Base-by-base conservation (phyloP, 30 jellyfish, hydroid and myxozoan species). In the Cassiopea andromeda region DNA sequence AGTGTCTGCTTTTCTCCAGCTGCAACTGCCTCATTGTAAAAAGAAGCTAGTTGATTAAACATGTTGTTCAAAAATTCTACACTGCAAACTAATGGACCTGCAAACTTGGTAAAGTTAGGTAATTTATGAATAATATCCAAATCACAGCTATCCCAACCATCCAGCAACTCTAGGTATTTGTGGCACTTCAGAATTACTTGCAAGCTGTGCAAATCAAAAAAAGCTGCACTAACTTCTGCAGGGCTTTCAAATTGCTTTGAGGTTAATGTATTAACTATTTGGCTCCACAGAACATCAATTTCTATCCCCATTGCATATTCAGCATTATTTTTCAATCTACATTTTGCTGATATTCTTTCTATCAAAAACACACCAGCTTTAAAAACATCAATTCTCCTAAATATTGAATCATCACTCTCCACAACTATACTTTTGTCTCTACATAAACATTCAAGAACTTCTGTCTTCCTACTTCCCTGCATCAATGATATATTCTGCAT, bases 121-220 rank as follows among this genome's bases (percentile, higher is more conserved):
- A 59, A 10, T 1, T 68, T n/a, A 2, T 68, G 66, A 60, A 82
- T 4, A 50, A 12, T 14, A 15, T 12, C 8, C 7, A 82, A 13
- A 14, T 73, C 83, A 8, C 58, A 38, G 10, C 14, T 15, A 78
- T 82, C 83, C 91, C 83, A 82, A 48, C 83, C 83, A 38, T 46
- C 47, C 83, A 82, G 43, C 74, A 48, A 67, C 60, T 67, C 91
- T 7, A 60, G 3, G n/a, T 66, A 44, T 10, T 43, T 64, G n/a
- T 82, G 74, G 73, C 43, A 64, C 15, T 64, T 64, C 5, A 64
- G 2, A 7, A 64, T 7, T 5, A 9, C 19, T 17, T 64, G 73
- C 19, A 17, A 9, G 15, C 15, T 64, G 43, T 9, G 73, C 73
- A 64, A 5, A 64, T 64, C 6, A 64, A 17, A 14, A 16, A 64